phyloP scores from a whole-genome alignment of 1,140 invertebrate genomes.

The Drosophila ficusphila region DNA sequence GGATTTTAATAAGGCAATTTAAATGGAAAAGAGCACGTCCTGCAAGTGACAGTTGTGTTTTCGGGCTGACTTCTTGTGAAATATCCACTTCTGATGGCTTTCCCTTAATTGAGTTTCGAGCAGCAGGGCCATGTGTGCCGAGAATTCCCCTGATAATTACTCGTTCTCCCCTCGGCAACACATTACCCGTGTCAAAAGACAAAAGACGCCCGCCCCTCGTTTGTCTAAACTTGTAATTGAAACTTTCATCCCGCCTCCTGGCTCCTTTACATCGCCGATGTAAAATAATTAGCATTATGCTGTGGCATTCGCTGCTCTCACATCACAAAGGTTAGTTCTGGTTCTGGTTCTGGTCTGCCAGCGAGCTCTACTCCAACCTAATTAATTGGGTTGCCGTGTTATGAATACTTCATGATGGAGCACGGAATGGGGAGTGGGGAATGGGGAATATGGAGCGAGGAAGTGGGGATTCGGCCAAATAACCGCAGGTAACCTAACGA shows the following conservation, averaged over 20 bases:
- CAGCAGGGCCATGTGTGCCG: not conserved
- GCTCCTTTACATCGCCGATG: slow-evolving; percentile 21
- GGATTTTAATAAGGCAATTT: not conserved
- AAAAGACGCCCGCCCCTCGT: slow-evolving; percentile 24
- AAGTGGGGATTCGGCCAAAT: slow-evolving; percentile 49
- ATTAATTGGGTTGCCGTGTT: slow-evolving; percentile 78
- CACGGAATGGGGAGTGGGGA: too few species aligned
- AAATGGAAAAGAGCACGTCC: not conserved
- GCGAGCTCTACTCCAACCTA: slow-evolving; percentile 62
- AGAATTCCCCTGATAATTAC: slow-evolving; percentile 45
- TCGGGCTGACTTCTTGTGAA: slow-evolving; percentile 1
- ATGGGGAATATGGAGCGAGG: too few species aligned
- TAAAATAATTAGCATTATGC: slow-evolving; percentile 76
- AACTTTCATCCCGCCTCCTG: slow-evolving; percentile 26
- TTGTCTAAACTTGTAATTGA: slow-evolving; percentile 69
- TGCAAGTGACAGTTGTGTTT: not conserved
- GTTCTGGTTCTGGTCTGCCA: slow-evolving; percentile 7
- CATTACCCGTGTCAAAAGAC: slow-evolving; percentile 56
- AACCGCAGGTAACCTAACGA: slow-evolving; percentile 70
- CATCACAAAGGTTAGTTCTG: slow-evolving; percentile 50
- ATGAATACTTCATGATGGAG: slow-evolving; percentile 71
- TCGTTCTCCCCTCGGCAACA: slow-evolving; percentile 59
- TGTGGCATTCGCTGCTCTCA: slow-evolving; percentile 40
- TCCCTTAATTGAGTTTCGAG: slow-evolving; percentile 13
- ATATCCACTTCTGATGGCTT: not conserved